Percentiles rank a stretch among this genome's conserved stretches.
phyloP scores from a whole-genome alignment of 2,888 invertebrate genomes.

The Leptura quadrifasciata region DNA sequence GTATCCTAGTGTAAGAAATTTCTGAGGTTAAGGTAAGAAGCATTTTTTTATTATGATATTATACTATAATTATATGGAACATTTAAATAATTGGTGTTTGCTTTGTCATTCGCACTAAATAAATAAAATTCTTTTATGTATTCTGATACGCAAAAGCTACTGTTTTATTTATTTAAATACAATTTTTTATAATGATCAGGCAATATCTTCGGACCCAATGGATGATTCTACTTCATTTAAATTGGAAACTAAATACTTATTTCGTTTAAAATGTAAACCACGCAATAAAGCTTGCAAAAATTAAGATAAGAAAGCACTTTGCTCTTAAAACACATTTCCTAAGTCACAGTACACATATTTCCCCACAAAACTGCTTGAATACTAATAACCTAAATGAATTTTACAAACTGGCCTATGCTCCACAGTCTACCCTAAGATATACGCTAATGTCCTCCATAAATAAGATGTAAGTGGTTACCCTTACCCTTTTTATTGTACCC shows the following conservation, averaged over 20 bases:
- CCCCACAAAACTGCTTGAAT: slow-evolving; percentile 44
- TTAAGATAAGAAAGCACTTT: slow-evolving; percentile 11
- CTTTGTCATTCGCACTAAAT: no score
- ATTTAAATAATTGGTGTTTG: no score
- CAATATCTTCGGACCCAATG: no score
- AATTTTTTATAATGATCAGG: no score
- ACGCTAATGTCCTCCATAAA: slow-evolving; percentile 52
- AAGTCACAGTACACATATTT: slow-evolving; percentile 29
- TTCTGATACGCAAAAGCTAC: no score
- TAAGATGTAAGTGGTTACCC: slow-evolving; percentile 52
- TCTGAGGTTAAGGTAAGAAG: no score
- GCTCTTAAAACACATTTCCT: slow-evolving; percentile 20
- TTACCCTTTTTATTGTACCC: slow-evolving; percentile 37
- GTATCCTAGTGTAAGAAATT: no score
- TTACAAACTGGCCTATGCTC: slow-evolving; percentile 40
- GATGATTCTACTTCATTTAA: neutral
- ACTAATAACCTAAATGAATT: slow-evolving; percentile 49
- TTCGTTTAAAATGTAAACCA: neutral
- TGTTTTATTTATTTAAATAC: no score
- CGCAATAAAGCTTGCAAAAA: neutral
- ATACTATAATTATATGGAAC: no score
- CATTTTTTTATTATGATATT: no score
- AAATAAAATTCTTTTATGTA: no score
- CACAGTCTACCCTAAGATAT: slow-evolving; percentile 44
- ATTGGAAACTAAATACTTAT: neutral